A percentile compares a stretch with the other conserved stretches of the same genome.
Conservation (phyloP, 2,113 vertebrate species). For the Gasterosteus nipponicus region DNA sequence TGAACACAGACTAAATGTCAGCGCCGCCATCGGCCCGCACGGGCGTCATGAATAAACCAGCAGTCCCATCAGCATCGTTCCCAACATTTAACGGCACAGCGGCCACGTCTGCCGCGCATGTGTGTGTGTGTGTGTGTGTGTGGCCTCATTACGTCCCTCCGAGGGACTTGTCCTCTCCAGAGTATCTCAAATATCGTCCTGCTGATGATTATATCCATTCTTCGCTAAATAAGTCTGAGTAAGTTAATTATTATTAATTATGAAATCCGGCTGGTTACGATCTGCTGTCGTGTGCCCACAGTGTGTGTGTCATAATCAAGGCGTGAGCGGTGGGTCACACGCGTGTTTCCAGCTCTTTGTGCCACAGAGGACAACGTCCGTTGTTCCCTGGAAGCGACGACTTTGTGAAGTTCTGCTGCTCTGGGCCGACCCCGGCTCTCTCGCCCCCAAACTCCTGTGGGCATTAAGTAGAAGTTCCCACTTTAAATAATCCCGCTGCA, state of each 20-base stretch:
- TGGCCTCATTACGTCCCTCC: constrained; percentile 24
- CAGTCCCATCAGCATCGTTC: neutral
- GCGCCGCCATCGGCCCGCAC: neutral
- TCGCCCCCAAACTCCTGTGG: constrained; percentile 55
- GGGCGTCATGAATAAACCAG: constrained; percentile 45
- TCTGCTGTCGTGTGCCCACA: neutral
- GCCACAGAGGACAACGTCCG: constrained; percentile 40
- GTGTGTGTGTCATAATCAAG: constrained; percentile 47
- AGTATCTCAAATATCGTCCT: neutral
- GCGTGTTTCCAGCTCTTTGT: constrained; percentile 25
- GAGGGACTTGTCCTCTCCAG: neutral
- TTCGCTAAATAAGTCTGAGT: neutral
- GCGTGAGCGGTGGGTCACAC: neutral
- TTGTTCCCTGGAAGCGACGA: constrained; percentile 64
- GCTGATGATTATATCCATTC: neutral
- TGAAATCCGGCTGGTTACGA: neutral
- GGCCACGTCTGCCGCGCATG: neutral
- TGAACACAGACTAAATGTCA: constrained; percentile 26
- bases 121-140: constrained; percentile 7
- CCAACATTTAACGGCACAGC: neutral
- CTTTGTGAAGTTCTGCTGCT: constrained; percentile 76
- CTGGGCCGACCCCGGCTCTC: constrained; percentile 60
- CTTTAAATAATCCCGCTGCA: constrained; percentile 52
- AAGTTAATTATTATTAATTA: neutral
- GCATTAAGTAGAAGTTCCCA: constrained; percentile 38